A percentile compares a stretch with the other conserved stretches of the same genome.
phyloP scores from a whole-genome alignment of 2,113 vertebrate species.

The Odontophorus gujanensis region DNA sequence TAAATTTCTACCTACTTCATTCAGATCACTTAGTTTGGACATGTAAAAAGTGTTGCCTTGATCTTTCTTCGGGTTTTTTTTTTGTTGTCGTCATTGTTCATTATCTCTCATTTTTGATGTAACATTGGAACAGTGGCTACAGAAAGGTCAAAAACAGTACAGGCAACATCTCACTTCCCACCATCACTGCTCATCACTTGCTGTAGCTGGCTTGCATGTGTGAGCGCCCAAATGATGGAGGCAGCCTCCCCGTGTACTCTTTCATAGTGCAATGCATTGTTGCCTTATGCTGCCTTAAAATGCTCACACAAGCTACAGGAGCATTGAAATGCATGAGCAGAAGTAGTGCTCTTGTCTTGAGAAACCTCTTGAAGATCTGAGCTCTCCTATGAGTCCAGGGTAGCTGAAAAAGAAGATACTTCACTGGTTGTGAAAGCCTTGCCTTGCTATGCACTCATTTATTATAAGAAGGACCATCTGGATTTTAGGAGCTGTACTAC shows the following conservation, averaged over 20 bases:
- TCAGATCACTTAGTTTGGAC: background rate
- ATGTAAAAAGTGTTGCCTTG: background rate
- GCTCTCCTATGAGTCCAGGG: background rate
- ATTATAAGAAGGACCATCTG: background rate
- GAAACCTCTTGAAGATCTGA: background rate
- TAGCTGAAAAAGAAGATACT: background rate
- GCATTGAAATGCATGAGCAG: background rate
- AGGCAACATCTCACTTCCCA: background rate
- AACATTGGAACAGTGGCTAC: background rate
- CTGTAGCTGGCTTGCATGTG: background rate
- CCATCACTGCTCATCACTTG: background rate
- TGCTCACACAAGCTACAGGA: no score
- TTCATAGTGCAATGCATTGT: background rate
- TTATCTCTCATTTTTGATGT: background rate
- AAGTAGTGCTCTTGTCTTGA: background rate
- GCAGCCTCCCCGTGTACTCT: background rate
- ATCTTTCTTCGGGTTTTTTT: background rate
- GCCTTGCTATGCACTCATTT: rapidly evolving
- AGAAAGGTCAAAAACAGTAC: background rate
- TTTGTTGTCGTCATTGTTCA: background rate
- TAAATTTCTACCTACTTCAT: background rate
- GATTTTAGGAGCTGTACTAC: rapidly evolving
- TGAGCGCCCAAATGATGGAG: background rate
- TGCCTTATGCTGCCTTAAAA: background rate
- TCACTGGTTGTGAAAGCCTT: background rate